These are phyloP conservation scores for Rostratula benghalensis DNA, from an alignment of 2,113 vertebrate species.

Conservation along the genomic window DNA sequence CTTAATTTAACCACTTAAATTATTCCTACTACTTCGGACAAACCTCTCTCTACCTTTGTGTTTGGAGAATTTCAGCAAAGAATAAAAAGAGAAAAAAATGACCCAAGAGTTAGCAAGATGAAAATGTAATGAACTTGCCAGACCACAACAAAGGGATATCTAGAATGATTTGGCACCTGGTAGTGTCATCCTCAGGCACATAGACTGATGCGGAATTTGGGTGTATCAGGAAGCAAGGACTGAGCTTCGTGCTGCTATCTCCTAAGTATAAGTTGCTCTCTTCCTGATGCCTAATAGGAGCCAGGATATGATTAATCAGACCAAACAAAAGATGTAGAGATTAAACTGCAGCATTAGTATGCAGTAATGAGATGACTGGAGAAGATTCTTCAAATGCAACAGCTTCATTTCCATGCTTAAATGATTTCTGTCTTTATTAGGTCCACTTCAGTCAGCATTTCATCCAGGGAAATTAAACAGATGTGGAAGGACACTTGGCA, in stretches of 20 bases:
- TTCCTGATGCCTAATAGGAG: conserved; percentile 6
- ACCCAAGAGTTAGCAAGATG: neutral
- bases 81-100: neutral
- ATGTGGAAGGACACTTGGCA: conserved; percentile 11
- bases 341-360: conserved; percentile 36
- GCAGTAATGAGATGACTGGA: conserved; percentile 33
- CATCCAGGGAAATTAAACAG: conserved; percentile 27
- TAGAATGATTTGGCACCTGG: neutral
- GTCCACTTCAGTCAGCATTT: conserved; percentile 54
- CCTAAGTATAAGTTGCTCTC: neutral
- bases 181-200: neutral
- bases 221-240: neutral
- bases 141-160: neutral
- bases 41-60: neutral
- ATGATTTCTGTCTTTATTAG: conserved; percentile 21
- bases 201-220: neutral
- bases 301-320: conserved; percentile 19
- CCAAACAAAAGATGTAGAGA: conserved; percentile 42
- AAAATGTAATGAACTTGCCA: neutral
- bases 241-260: neutral
- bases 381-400: conserved; percentile 25
- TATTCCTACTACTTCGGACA: neutral
- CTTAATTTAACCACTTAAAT: neutral
- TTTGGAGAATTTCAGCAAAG: neutral
- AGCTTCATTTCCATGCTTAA: conserved; percentile 52